Percentiles rank a stretch among this genome's conserved stretches.
Evolutionary conservation across 1,140 invertebrate species (phyloP).

Genomic region (Notospermus geniculatus): DNA sequence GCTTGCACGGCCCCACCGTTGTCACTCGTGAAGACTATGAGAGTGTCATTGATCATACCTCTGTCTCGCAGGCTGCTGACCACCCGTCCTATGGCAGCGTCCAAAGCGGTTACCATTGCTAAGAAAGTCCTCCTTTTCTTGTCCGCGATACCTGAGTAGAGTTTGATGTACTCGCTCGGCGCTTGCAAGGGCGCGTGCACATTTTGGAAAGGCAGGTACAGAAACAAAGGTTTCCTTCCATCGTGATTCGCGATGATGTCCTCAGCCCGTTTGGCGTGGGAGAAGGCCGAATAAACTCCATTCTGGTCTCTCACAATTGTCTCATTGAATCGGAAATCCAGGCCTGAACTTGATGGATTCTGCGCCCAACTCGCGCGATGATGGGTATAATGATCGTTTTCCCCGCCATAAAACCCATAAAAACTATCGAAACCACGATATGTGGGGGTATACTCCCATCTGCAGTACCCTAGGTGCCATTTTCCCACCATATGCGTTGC

Average conservation of each 20-base stretch:
- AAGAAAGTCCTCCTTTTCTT: conserved; percentile 38
- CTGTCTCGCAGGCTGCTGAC: conserved; percentile 38
- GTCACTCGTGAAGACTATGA: conserved; percentile 38
- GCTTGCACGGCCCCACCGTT: conserved; percentile 54
- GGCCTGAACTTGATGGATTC: background rate
- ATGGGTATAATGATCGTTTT: background rate
- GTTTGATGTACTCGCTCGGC: conserved; percentile 36
- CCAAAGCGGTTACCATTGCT: conserved; percentile 21
- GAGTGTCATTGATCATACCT: conserved; percentile 56
- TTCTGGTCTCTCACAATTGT: background rate
- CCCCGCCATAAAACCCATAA: conserved; percentile 36
- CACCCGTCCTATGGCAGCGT: background rate
- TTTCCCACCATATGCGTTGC: conserved; percentile 84
- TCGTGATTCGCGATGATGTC: conserved; percentile 2
- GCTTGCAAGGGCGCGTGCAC: conserved; percentile 38
- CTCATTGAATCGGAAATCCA: background rate
- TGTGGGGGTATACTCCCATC: conserved; percentile 45
- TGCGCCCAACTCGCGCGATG: background rate
- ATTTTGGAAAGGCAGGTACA: conserved; percentile 33
- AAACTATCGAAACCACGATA: conserved; percentile 52
- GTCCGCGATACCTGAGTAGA: conserved; percentile 37
- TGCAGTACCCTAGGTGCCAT: conserved; percentile 55
- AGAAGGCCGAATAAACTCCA: background rate
- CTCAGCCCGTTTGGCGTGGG: background rate
- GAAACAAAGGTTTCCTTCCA: conserved; percentile 25